Evolutionary conservation across 2,113 vertebrate genomes (phyloP).

Genomic region (Ceyx margarethae): DNA sequence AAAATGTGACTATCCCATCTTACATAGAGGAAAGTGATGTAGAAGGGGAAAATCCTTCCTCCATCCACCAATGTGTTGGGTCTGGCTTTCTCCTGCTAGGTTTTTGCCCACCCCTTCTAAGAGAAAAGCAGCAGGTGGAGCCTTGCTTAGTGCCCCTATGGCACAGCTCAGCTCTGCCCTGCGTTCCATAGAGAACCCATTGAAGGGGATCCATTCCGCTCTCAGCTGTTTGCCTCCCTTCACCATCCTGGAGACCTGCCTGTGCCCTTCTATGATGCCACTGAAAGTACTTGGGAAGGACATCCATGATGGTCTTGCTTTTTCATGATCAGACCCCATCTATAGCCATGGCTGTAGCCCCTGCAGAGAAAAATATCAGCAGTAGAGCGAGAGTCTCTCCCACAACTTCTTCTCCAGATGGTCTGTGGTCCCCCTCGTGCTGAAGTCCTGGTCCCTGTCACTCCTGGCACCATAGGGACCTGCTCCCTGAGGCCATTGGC

Average conservation of each 20-base stretch:
- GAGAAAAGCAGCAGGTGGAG: background rate
- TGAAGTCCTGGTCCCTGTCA: background rate
- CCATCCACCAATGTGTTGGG: accelerated
- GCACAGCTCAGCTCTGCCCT: background rate
- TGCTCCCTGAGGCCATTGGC: background rate
- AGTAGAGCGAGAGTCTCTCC: background rate
- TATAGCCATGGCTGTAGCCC: background rate
- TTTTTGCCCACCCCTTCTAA: background rate
- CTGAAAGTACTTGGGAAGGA: background rate
- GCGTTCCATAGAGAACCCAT: background rate
- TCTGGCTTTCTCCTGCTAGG: background rate
- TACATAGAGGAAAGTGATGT: background rate
- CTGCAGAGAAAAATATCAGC: background rate
- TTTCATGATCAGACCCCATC: background rate
- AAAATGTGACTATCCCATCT: background rate
- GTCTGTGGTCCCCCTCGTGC: accelerated
- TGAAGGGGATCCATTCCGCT: background rate
- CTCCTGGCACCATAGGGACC: background rate
- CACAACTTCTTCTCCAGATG: background rate
- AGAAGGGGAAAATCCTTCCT: background rate
- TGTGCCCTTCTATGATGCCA: background rate
- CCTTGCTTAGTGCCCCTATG: background rate
- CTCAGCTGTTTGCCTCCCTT: background rate
- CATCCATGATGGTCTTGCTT: background rate
- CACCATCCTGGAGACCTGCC: background rate